These are phyloP conservation scores for Spea multiplicata DNA, from an alignment of 2,113 vertebrate genomes.

Conservation along the genomic window DNA sequence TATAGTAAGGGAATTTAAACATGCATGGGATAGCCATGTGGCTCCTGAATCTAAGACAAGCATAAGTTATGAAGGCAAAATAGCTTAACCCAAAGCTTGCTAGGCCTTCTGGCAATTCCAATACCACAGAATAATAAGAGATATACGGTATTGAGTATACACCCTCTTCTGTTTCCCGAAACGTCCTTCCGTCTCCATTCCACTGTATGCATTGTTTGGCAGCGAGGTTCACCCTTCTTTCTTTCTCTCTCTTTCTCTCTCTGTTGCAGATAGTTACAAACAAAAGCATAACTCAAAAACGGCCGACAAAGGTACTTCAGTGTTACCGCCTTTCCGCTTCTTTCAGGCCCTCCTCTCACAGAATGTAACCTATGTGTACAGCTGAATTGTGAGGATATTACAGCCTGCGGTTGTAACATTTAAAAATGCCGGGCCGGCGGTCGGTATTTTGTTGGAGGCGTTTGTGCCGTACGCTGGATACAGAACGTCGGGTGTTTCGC, in stretches of 20 bases:
- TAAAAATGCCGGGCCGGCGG: no score
- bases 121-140: no score
- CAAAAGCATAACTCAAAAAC: slow-evolving; percentile 81
- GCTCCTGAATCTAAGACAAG: no score
- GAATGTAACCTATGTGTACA: background rate
- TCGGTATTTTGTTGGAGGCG: no score
- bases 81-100: background rate
- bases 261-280: slow-evolving; percentile 84
- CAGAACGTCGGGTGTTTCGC: no score
- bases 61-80: no score
- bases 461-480: no score
- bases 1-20: no score
- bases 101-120: background rate
- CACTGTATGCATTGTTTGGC: slow-evolving; percentile 39
- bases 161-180: background rate
- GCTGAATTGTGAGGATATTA: no score
- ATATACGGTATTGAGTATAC: slow-evolving; percentile 40
- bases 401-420: no score
- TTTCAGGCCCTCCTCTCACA: slow-evolving; percentile 9
- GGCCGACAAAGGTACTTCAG: slow-evolving; percentile 72
- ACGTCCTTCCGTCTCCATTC: slow-evolving; percentile 50
- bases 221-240: slow-evolving; percentile 47
- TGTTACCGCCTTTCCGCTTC: slow-evolving; percentile 56
- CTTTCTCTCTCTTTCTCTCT: slow-evolving; percentile 65
- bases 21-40: no score